Base-by-base conservation (phyloP, 2,797 vertebrate species). In the Austrolebias charrua region DNA sequence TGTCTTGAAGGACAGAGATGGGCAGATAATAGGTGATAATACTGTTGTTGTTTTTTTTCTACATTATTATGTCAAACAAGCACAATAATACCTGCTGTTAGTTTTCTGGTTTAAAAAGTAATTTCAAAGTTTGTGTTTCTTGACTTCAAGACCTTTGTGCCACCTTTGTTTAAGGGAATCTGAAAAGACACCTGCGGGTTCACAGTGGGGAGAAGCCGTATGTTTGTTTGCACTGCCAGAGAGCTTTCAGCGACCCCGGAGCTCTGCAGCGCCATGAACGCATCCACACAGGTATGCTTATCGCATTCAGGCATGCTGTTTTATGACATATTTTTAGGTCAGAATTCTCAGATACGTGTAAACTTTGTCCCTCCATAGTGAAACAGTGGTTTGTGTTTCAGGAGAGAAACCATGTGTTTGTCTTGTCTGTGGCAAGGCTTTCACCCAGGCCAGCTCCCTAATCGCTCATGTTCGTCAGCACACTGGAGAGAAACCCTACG, bases 171-270 rank as follows among this genome's bases (percentile, higher is more conserved):
- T 0, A 81, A 99, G 97, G 97, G 33, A 99, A 98, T 89, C 90
- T 99, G 64, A 98, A 98, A 85, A 92, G 97, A 56, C 97, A 98
- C 81, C 90, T 98, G 55, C 95, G 97, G 16, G 98, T 98, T 73
- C 97, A 99, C 91, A 98, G 96, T 0, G 97, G 97, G 4, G 97
- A 99, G 90, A 99, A 98, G 71, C 97, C 97, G 0, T 98, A 98
- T 0, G 86, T 95, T 63, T 99, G 97, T 0, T 87, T 94, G 59
- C 95, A 98, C 89, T 98, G 97, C 83, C 94, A 97, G 90, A 94
- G 97, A 78, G 95, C 97, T 3, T 99, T 99, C 2, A 95, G 97
- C 0, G 97, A 98, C 85, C 97, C 96, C 0, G 97, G 97, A 0
- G 97, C 97, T 0, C 91, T 99, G 70, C 97, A 98, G 90, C 93